A percentile compares a stretch with the other conserved stretches of the same genome.
phyloP scores from a whole-genome alignment of 2,113 vertebrate species.

The Chascanopsetta lugubris region DNA sequence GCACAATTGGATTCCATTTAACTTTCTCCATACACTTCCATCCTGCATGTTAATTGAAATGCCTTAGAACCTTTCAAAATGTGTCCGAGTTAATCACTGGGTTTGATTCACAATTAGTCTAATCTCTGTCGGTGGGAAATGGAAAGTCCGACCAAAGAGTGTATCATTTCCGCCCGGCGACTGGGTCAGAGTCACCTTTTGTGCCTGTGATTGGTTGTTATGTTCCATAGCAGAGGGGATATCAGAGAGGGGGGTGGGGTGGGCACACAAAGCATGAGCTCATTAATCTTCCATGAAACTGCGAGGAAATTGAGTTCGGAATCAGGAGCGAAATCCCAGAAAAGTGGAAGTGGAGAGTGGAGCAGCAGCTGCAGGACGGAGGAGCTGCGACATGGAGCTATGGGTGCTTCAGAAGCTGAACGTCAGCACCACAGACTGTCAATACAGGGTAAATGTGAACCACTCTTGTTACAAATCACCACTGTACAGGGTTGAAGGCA shows the following conservation, averaged over 20 bases:
- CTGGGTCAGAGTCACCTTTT: slow-evolving; percentile 64
- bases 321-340: slow-evolving; percentile 50
- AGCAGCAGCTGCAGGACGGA: slow-evolving; percentile 33
- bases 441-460: no score
- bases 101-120: slow-evolving; percentile 77
- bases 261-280: slow-evolving; percentile 63
- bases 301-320: slow-evolving; percentile 68
- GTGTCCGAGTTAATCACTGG: slow-evolving; percentile 75
- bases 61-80: slow-evolving; percentile 70
- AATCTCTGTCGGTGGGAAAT: slow-evolving; percentile 73
- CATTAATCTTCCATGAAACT: slow-evolving; percentile 75
- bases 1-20: slow-evolving; percentile 73
- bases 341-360: slow-evolving; percentile 34
- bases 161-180: slow-evolving; percentile 62
- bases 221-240: slow-evolving; percentile 57
- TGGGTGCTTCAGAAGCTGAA: no score
- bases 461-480: no score
- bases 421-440: no score
- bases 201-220: slow-evolving; percentile 71
- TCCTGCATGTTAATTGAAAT: slow-evolving; percentile 76
- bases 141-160: slow-evolving; percentile 66
- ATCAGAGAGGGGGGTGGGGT: no score
- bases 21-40: slow-evolving; percentile 58
- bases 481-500: background rate
- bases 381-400: slow-evolving; percentile 13